These are phyloP conservation scores for Falcaria lacertinaria DNA, from an alignment of 2,888 invertebrate species.

Conservation along the genomic window DNA sequence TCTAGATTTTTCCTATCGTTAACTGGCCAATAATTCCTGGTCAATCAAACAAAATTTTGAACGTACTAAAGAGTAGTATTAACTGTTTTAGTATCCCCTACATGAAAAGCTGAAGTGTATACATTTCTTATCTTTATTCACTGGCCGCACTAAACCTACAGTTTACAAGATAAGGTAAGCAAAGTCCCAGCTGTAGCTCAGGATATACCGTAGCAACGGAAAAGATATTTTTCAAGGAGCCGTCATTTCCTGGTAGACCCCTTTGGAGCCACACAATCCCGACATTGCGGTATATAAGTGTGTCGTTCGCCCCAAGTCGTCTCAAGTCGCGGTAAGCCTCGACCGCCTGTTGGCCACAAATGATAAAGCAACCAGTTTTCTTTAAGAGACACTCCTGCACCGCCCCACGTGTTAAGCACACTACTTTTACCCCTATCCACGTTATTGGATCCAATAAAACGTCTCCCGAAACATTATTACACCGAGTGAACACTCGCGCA, in stretches of 20 bases:
- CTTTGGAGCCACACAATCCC: slow-evolving; percentile 44
- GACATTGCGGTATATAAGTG: slow-evolving; percentile 36
- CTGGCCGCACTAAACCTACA: slow-evolving; percentile 11
- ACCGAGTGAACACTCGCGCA: slow-evolving; percentile 14
- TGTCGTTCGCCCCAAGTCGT: slow-evolving; percentile 33
- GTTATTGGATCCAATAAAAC: slow-evolving; percentile 40
- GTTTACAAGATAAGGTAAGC: slow-evolving; percentile 36
- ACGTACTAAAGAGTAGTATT: neutral
- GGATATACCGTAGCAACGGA: slow-evolving; percentile 36
- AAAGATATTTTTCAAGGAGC: slow-evolving; percentile 50
- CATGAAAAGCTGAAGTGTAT: neutral
- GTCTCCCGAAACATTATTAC: slow-evolving; percentile 15
- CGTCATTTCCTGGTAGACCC: slow-evolving; percentile 45
- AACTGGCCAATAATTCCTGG: too few species aligned
- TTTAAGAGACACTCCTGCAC: slow-evolving; percentile 37
- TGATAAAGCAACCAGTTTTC: slow-evolving; percentile 66
- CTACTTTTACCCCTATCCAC: slow-evolving; percentile 20
- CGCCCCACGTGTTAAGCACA: slow-evolving; percentile 32
- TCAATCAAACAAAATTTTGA: neutral
- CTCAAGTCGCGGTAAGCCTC: slow-evolving; percentile 53
- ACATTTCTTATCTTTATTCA: neutral
- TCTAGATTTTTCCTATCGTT: too few species aligned
- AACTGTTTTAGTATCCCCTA: neutral
- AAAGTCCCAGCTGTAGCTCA: slow-evolving; percentile 33
- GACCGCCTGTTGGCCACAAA: slow-evolving; percentile 60